phyloP scores from a whole-genome alignment of 2,888 invertebrate genomes.

The Liopterus haemorrhoidalis region DNA sequence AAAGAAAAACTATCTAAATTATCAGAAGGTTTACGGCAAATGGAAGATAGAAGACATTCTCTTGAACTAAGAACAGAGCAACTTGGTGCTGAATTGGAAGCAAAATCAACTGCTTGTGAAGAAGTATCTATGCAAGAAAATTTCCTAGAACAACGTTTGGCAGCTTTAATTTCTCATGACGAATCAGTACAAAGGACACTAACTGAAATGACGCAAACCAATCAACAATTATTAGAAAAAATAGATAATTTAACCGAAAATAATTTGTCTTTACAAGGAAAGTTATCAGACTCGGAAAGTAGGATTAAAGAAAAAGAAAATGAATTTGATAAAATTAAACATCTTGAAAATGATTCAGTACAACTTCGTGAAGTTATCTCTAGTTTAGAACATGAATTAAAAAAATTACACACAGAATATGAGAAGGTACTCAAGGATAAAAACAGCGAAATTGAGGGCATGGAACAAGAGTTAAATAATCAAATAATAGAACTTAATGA shows the following conservation, averaged over 20 bases:
- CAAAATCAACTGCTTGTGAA: conserved; percentile 53
- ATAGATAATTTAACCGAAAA: conserved; percentile 51
- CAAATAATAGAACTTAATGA: conserved; percentile 42
- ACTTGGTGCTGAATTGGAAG: conserved; percentile 55
- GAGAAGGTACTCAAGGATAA: conserved; percentile 45
- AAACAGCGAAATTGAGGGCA: conserved; percentile 47
- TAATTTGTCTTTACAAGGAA: conserved; percentile 48
- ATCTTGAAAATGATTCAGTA: conserved; percentile 48
- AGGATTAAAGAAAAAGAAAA: conserved; percentile 31
- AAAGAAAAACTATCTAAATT: conserved; percentile 59
- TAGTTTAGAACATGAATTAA: conserved; percentile 49
- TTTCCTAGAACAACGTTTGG: conserved; percentile 56
- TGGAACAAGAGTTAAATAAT: conserved; percentile 49
- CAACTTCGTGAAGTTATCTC: conserved; percentile 48
- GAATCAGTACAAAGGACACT: conserved; percentile 56
- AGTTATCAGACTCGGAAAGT: conserved; percentile 43
- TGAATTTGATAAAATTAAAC: conserved; percentile 41
- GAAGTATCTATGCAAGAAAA: conserved; percentile 60
- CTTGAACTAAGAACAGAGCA: conserved; percentile 58
- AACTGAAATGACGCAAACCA: conserved; percentile 53
- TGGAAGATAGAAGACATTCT: conserved; percentile 56
- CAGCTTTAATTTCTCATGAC: conserved; percentile 57
- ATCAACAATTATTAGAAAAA: conserved; percentile 52
- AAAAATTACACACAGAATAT: conserved; percentile 43
- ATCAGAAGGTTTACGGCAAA: conserved; percentile 58